These are phyloP conservation scores for Hymenochirus boettgeri DNA, from an alignment of 2,113 vertebrate species.

Conservation along the genomic window DNA sequence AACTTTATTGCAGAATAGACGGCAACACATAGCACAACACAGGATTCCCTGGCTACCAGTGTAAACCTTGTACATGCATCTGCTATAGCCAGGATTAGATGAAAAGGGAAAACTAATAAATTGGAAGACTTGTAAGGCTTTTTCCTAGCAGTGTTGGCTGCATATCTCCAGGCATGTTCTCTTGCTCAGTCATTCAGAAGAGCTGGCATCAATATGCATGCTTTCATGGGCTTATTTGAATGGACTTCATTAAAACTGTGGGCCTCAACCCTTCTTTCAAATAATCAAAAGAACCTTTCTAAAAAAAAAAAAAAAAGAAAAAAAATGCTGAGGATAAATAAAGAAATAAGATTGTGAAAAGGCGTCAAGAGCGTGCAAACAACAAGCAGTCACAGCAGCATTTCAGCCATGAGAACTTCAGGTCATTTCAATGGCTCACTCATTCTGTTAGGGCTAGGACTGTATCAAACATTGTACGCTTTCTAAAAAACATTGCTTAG, in stretches of 20 bases:
- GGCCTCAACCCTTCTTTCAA: constrained; percentile 42
- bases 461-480: constrained; percentile 40
- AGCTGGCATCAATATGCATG: constrained; percentile 38
- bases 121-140: constrained; percentile 17
- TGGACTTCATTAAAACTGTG: constrained; percentile 44
- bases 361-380: constrained; percentile 28
- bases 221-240: constrained; percentile 40
- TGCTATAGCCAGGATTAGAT: neutral
- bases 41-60: too few relatives aligned
- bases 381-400: constrained; percentile 28
- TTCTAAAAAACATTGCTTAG: constrained; percentile 35
- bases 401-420: constrained; percentile 32
- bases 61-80: neutral
- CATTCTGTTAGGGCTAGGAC: constrained; percentile 35
- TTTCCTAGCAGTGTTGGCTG: neutral
- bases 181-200: constrained; percentile 24
- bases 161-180: constrained; percentile 18
- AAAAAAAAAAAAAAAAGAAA: too few relatives aligned
- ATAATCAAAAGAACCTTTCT: constrained; percentile 40
- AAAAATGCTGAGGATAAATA: constrained; percentile 38
- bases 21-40: neutral
- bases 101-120: constrained; percentile 6
- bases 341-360: constrained; percentile 39
- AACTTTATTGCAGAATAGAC: neutral
- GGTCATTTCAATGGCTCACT: constrained; percentile 30